Evolutionary conservation across 2,113 vertebrate species (phyloP).

Genomic region (Camelus bactrianus): DNA sequence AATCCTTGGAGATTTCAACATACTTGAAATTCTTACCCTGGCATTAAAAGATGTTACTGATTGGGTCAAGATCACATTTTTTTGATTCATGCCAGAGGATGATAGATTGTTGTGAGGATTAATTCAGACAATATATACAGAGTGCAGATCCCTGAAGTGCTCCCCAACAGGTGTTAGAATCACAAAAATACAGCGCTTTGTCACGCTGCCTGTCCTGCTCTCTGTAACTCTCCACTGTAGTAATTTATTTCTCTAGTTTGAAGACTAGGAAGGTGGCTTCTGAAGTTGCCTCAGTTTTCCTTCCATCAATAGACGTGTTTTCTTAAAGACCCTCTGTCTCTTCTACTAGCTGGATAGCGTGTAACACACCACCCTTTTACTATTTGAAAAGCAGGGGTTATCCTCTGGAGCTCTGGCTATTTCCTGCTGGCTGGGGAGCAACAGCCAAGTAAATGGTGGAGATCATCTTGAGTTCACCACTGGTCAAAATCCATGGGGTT

Average conservation of each 20-base stretch:
- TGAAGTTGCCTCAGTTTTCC: not conserved
- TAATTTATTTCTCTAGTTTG: not conserved
- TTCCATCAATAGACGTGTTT: not conserved
- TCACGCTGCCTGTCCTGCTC: not conserved
- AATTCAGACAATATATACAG: not conserved
- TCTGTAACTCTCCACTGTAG: not conserved
- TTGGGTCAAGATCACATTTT: not conserved
- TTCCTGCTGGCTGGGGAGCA: not conserved
- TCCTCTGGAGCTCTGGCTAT: not conserved
- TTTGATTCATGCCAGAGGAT: not conserved
- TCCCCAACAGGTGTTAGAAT: not conserved
- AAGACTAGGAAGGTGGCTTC: constrained; percentile 4
- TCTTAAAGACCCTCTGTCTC: not conserved
- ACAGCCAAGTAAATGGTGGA: not conserved
- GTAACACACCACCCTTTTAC: not conserved
- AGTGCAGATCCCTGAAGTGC: not conserved
- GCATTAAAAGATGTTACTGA: not conserved
- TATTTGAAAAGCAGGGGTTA: not conserved
- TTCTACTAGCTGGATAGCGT: not conserved
- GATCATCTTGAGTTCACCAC: not conserved
- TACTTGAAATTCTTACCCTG: not conserved
- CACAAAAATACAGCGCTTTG: not conserved
- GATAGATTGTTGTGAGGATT: not conserved
- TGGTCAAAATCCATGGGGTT: not conserved
- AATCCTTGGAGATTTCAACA: constrained; percentile 12